A percentile compares a stretch with the other conserved stretches of the same genome.
These are phyloP conservation scores for Dromas ardeola DNA, from an alignment of 2,113 vertebrate species.

Conservation along the genomic window DNA sequence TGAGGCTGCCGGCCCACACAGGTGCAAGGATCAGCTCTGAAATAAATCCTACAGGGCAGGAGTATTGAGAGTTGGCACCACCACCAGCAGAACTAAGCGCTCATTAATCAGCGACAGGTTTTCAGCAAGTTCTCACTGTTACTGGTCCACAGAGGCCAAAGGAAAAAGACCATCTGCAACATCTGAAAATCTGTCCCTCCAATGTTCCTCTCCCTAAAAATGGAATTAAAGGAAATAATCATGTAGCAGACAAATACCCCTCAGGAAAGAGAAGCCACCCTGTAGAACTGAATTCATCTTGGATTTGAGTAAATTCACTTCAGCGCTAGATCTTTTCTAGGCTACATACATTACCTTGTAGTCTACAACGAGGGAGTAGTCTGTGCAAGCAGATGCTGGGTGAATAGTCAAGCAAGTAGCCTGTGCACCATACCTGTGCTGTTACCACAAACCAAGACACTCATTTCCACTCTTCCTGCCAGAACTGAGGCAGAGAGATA, in stretches of 20 bases:
- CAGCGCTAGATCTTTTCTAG: background rate
- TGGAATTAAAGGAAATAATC: background rate
- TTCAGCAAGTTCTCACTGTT: background rate
- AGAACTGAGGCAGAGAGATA: background rate
- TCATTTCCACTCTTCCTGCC: background rate
- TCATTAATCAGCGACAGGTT: background rate
- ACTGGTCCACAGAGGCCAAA: background rate
- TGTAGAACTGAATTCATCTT: background rate
- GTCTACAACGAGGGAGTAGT: background rate
- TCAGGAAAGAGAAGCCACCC: background rate
- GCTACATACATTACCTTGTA: background rate
- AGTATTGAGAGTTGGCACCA: background rate
- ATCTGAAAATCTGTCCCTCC: background rate
- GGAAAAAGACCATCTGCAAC: background rate
- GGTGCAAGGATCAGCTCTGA: conserved; percentile 18
- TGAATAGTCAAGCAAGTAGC: background rate
- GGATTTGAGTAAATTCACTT: background rate
- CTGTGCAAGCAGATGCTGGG: background rate
- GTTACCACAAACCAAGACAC: background rate
- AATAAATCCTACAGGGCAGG: background rate
- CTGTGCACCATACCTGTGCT: background rate
- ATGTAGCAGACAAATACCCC: background rate
- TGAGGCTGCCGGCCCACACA: background rate
- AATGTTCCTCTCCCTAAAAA: background rate
- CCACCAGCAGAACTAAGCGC: background rate